Base-by-base conservation (phyloP, 2,888 invertebrate genomes). In the Lutraria lutraria region DNA sequence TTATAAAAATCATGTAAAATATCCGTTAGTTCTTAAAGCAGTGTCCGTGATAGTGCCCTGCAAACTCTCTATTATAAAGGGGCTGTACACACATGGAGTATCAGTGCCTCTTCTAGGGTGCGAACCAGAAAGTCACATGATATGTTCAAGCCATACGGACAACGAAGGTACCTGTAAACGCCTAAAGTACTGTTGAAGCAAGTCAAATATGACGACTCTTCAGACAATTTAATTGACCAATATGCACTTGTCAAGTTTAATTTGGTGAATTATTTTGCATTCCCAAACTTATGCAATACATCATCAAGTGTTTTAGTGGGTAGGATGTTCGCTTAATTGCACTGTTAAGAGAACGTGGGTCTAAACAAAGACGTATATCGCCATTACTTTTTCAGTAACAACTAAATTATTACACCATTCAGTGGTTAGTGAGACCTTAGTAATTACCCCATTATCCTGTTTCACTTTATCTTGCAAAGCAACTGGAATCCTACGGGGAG, bases 91-190 rank as follows among this genome's bases (percentile, higher is more conserved):
- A n/a, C n/a, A n/a, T n/a, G n/a, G n/a, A n/a, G n/a, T n/a, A n/a
- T n/a, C n/a, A n/a, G n/a, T 21, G 68, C 63, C 43, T 91, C 87
- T 25, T 92, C 90, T 0, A 92, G 86, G 29, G 83, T 88, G 0
- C 85, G 43, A n/a, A 92, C 88, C 76, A 92, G 91, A n/a, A 86
- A 86, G 60, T 93, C 90, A 68, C 87, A 89, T 21, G 90, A 81
- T 16, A 56, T 85, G 6, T 81, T 85, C 3, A 93, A 79, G 0
- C 94, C 93, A 84, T 92, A 93, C 13, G 94, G 93, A 16, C 92
- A 34, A 3, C 92, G 79, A 0, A 83, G 80, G 34, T 60, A 92
- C 0, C 88, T 16, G 80, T 82, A 91, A 6, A 86, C 16, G 21
- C 91, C 90, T 54, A 63, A 88, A 0, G 88, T 84, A 12, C 88